Base-by-base conservation (phyloP, 2,888 invertebrate genomes). In the Drosophila mayaguana region DNA sequence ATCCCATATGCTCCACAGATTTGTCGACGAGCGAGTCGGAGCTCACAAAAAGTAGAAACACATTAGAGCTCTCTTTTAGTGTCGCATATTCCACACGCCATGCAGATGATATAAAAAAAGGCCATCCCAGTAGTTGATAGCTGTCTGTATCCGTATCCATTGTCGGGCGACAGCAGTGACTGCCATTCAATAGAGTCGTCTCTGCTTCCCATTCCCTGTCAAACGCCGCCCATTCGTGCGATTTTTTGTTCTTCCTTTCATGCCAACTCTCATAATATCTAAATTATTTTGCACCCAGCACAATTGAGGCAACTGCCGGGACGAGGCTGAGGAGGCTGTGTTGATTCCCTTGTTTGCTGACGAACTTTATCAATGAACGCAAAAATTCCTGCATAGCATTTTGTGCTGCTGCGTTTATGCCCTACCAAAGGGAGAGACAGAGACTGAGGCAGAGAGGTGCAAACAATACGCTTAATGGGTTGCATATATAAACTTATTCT, bases 301-400 rank as follows among this genome's bases (percentile, higher is more conserved):
- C 75, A 73, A 71, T 71, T 69, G 70, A 53, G 56, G 45, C 48
- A 36, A 36, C 32, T 50, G 50, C 34, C 22, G 18, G 25, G 2
- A 12, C 3, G 18, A 18, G 40, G 20, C 16, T 11, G 16, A 9
- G 25, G 50, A 32, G 34, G 64, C 56, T 28, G 55, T 43, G 56
- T 51, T 67, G 73, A 72, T 73, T 66, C 63, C 74, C 66, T 67
- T 61, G 63, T 73, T 77, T 62, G 78, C 81, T 51, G 61, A 61
- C 67, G 61, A 85, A 85, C 77, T 84, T 89, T 75, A 74, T 75
- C 80, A 86, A 81, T 81, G 79, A 88, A 79, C 79, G 74, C 69
- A 70, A 68, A 68, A 83, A 88, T 84, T 84, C 87, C 72, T 74
- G 80, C 63, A 75, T 72, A 73, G 34, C 66, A 81, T 74, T 81